A percentile compares a stretch with the other conserved stretches of the same genome.
These are phyloP conservation scores for Ophioninae sp. DNA, from an alignment of 2,888 invertebrate genomes.

Conservation along the genomic window DNA sequence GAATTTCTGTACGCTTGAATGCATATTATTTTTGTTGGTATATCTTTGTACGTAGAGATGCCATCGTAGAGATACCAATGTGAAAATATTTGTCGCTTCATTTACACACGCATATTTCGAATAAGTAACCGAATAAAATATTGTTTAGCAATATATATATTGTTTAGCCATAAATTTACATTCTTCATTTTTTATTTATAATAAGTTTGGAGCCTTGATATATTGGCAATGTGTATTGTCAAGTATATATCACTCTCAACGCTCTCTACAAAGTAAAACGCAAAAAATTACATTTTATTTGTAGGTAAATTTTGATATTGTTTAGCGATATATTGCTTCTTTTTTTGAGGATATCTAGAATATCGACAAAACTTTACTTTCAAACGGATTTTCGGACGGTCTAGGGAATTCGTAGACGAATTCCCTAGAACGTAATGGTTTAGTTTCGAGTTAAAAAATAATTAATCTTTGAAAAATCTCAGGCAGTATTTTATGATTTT, in stretches of 20 bases:
- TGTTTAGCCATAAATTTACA: not conserved
- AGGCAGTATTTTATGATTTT: slow-evolving; percentile 23
- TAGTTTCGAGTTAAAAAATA: not conserved
- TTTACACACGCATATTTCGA: not conserved
- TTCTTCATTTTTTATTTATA: not conserved
- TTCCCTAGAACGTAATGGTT: too few species aligned
- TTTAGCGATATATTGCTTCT: not conserved
- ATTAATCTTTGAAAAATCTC: slow-evolving; percentile 16
- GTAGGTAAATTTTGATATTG: too few species aligned
- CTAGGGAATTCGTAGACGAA: too few species aligned
- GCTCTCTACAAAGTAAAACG: too few species aligned
- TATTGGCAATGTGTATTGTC: too few species aligned
- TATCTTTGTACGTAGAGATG: not conserved
- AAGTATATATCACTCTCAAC: too few species aligned
- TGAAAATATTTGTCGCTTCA: not conserved
- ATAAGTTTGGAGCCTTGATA: too few species aligned
- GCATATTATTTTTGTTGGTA: not conserved
- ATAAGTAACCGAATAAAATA: not conserved
- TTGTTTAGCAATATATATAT: not conserved
- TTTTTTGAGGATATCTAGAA: not conserved
- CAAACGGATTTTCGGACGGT: not conserved
- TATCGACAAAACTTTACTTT: not conserved
- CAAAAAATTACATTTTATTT: too few species aligned
- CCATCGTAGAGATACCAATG: not conserved
- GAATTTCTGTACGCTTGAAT: not conserved